Evolutionary conservation across 2,113 vertebrate genomes (phyloP).

Genomic region (Oplegnathus fasciatus): DNA sequence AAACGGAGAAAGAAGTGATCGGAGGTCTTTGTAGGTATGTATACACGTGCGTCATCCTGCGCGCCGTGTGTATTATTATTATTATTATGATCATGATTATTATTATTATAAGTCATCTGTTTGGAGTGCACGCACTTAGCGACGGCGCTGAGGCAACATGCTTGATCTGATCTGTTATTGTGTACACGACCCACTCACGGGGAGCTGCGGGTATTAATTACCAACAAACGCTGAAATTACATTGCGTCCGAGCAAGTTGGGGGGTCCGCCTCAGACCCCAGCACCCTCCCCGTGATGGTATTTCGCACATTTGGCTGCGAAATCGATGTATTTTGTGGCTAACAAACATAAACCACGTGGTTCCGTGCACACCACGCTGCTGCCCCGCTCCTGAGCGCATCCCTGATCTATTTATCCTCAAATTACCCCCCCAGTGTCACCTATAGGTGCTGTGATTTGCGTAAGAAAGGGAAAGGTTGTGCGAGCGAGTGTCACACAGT

Average conservation of each 20-base stretch:
- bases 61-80: neutral
- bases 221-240: neutral
- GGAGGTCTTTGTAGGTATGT: slow-evolving; percentile 96
- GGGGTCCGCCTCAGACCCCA: neutral
- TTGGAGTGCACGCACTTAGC: slow-evolving; percentile 64
- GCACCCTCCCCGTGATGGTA: slow-evolving; percentile 7
- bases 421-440: slow-evolving; percentile 25
- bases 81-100: slow-evolving; percentile 17
- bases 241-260: fast-evolving
- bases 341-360: slow-evolving; percentile 96
- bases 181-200: slow-evolving; percentile 77
- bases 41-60: slow-evolving; percentile 63
- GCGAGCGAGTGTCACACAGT: neutral
- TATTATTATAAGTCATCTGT: slow-evolving; percentile 50
- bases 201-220: slow-evolving; percentile 56
- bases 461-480: neutral
- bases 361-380: slow-evolving; percentile 87
- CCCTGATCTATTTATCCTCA: slow-evolving; percentile 55
- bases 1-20: slow-evolving; percentile 98
- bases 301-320: slow-evolving; percentile 75
- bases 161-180: slow-evolving; percentile 81
- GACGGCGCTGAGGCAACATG: slow-evolving; percentile 77
- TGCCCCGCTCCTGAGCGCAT: slow-evolving; percentile 66
- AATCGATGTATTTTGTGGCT: slow-evolving; percentile 86
- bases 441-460: slow-evolving; percentile 18